Evolutionary conservation across 2,113 vertebrate species (phyloP).

Genomic region (Zapornia atra): DNA sequence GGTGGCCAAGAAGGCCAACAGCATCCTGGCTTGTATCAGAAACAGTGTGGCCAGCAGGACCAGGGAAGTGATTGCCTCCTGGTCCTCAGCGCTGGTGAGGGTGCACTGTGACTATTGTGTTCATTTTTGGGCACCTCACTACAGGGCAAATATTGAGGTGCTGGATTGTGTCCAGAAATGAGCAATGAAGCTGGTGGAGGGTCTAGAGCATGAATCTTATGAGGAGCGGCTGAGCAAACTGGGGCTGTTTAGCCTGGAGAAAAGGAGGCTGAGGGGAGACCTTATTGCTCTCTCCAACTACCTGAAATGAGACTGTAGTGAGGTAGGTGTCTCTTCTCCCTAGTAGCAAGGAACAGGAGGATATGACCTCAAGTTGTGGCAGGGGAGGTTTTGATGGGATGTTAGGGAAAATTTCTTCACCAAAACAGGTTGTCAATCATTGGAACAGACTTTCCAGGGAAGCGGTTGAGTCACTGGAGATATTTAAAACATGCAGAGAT

Average conservation of each 20-base stretch:
- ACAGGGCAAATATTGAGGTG: not conserved
- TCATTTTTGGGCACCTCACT: not conserved
- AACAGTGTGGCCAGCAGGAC: not conserved
- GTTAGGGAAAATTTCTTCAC: not conserved
- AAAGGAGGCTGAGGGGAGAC: too few species aligned
- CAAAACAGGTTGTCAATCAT: not conserved
- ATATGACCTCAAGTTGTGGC: not conserved
- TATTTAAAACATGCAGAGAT: not conserved
- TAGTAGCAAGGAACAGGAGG: not conserved
- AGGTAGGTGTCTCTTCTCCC: not conserved
- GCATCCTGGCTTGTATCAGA: not conserved
- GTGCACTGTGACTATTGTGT: not conserved
- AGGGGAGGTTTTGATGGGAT: not conserved
- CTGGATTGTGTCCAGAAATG: not conserved
- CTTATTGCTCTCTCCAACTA: not conserved
- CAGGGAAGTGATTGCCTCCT: not conserved
- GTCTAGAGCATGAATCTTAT: not conserved
- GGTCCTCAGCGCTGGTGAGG: not conserved
- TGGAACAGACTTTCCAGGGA: not conserved
- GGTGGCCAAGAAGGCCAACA: not conserved
- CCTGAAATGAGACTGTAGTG: not conserved
- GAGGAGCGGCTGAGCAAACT: not conserved
- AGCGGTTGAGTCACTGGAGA: not conserved
- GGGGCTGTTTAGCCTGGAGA: not conserved
- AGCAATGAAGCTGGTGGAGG: fast-evolving